Conservation (phyloP, 2,888 invertebrate species). For the Mesorhabditis belari region DNA sequence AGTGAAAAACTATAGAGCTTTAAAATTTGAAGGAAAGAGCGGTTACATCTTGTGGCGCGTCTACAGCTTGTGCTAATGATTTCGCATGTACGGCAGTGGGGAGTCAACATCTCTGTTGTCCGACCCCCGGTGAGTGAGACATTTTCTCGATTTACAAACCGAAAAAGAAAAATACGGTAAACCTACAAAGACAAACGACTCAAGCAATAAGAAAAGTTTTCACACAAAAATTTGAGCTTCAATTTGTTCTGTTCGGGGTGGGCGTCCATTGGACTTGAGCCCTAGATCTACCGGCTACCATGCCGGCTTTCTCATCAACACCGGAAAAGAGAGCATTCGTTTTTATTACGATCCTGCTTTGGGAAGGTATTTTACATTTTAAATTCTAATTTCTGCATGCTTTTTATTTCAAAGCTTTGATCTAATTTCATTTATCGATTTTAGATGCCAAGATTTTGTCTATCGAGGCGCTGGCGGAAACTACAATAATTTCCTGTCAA, state of each 20-base stretch:
- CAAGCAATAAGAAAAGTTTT: neutral
- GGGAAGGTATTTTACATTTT: conserved; percentile 9
- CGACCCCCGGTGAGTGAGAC: conserved; percentile 17
- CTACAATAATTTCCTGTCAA: conserved; percentile 40
- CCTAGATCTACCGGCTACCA: conserved; percentile 27
- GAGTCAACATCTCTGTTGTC: conserved; percentile 38
- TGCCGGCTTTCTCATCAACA: conserved; percentile 25
- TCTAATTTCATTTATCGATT: too few relatives aligned
- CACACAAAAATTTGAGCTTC: conserved; percentile 10
- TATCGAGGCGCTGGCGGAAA: conserved; percentile 42
- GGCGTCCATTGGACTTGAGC: conserved; percentile 32
- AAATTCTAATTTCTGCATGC: too few relatives aligned
- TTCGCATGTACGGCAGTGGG: conserved; percentile 39
- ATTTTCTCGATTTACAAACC: neutral
- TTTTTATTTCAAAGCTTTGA: conserved; percentile 9
- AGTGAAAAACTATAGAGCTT: too few relatives aligned
- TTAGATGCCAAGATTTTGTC: conserved; percentile 27
- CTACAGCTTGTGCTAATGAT: conserved; percentile 27
- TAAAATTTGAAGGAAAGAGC: neutral
- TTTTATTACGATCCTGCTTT: conserved; percentile 35
- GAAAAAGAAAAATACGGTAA: neutral
- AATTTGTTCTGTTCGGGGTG: conserved; percentile 30
- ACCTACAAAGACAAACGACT: neutral
- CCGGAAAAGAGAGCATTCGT: conserved; percentile 27
- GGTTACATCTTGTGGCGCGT: conserved; percentile 24